Evolutionary conservation across 2,113 vertebrate genomes (phyloP), one percentile per base, ranked within the genome.

Genomic region (Fregetta grallaria): DNA sequence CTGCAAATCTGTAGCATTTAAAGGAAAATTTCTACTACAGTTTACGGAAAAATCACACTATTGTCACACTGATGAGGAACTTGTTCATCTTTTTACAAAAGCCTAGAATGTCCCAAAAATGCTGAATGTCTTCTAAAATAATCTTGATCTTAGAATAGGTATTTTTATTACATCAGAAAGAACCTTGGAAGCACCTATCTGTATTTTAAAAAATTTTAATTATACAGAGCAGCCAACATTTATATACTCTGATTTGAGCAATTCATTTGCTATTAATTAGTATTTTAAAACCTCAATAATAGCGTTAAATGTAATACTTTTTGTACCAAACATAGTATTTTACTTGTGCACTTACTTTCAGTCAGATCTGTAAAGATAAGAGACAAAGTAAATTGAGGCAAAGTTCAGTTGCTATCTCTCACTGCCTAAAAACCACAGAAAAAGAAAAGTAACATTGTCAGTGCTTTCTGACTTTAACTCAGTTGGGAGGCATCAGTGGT

Each of bases 381-480:
- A 96, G 72, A 80, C 0, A 13, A 97, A 96, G 85, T 79, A 93
- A 96, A 89, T 47, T 86, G 77, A 95, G 91, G 92, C 76, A 91
- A 94, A 94, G 86, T 95, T 92, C 42, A 26, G 55, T 94, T 82
- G 63, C 90, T 88, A 50, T 96, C 92, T 97, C 88, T 96, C 47
- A 70, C 47, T 81, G 91, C 77, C 90, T 93, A 92, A 98, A 98
- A 96, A 78, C 85, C 86, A 88, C 94, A 91, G 89, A 96, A 97
- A 97, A 97, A 97, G 93, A 98, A 98, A 96, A 70, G 88, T 70
- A 98, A 95, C 86, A 85, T 86, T 97, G 96, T 95, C 97, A 97
- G 96, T 97, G 96, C 98, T 98, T 98, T 97, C 96, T 97, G 96
- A 98, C 98, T 98, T 98, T 91, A 98, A 96, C 97, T 98, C 98